These are phyloP conservation scores for Siniperca undulata DNA, from an alignment of 2,797 vertebrate genomes.

Conservation along the genomic window DNA sequence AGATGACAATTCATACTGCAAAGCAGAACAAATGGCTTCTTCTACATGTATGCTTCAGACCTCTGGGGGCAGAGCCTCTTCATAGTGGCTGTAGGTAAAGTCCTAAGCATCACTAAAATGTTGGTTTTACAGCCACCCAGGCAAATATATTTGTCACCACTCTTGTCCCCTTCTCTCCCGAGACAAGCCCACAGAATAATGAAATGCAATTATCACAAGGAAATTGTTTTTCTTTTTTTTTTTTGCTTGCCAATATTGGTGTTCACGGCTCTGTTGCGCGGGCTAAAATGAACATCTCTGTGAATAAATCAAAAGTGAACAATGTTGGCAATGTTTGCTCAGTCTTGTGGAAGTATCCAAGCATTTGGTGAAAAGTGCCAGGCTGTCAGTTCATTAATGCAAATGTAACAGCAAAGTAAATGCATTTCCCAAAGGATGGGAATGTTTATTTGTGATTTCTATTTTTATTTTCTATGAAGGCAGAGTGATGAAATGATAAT, in stretches of 20 bases:
- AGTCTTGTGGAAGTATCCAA: neutral
- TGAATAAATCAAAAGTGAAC: slow-evolving; percentile 44
- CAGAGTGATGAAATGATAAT: slow-evolving; percentile 39
- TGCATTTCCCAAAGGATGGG: slow-evolving; percentile 14
- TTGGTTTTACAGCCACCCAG: slow-evolving; percentile 38
- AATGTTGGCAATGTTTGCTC: slow-evolving; percentile 1
- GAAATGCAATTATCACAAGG: slow-evolving; percentile 42
- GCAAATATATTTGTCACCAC: slow-evolving; percentile 23
- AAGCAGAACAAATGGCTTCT: slow-evolving; percentile 14
- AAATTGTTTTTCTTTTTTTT: slow-evolving; percentile 30
- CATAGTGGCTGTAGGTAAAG: neutral
- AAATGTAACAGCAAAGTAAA: slow-evolving; percentile 48
- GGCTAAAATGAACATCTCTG: slow-evolving; percentile 23
- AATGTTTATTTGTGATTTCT: slow-evolving; percentile 25
- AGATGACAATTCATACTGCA: neutral
- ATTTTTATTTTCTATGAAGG: slow-evolving; percentile 42
- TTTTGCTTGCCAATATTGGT: neutral
- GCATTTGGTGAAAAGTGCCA: slow-evolving; percentile 37
- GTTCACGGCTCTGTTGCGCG: neutral
- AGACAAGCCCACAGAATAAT: slow-evolving; percentile 31
- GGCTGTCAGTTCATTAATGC: slow-evolving; percentile 44
- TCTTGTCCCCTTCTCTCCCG: slow-evolving; percentile 8
- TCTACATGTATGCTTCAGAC: neutral
- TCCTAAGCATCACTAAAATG: slow-evolving; percentile 4
- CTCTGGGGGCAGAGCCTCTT: neutral